phyloP scores from a whole-genome alignment of 2,888 invertebrate genomes.

The Tenthredo livida region DNA sequence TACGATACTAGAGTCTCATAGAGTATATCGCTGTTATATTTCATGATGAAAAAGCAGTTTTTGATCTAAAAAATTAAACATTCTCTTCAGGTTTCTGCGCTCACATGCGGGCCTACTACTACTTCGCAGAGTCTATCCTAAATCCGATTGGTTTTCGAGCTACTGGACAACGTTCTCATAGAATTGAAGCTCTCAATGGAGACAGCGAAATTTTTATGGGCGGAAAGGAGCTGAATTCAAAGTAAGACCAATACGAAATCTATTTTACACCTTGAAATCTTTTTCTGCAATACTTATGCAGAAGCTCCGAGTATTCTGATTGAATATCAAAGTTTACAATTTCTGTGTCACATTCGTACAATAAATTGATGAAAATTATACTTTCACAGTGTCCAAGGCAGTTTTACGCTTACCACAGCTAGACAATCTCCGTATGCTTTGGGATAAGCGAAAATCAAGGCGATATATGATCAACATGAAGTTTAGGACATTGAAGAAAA shows the following conservation, averaged over 20 bases:
- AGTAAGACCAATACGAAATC: slow-evolving; percentile 1
- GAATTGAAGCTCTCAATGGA: not conserved
- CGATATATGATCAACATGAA: not conserved
- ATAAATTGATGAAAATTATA: not conserved
- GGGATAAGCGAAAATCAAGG: slow-evolving; percentile 5
- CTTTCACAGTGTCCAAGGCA: not conserved
- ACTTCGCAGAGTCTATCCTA: slow-evolving; percentile 73
- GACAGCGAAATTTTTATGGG: slow-evolving; percentile 1
- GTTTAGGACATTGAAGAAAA: not conserved
- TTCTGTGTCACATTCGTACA: not conserved
- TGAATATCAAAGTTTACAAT: not conserved
- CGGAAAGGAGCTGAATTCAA: not conserved
- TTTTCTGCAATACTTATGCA: not conserved
- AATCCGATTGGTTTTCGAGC: slow-evolving; percentile 35
- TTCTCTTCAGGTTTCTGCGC: slow-evolving; percentile 66
- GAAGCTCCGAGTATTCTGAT: not conserved
- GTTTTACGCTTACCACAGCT: not conserved
- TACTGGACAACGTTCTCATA: not conserved
- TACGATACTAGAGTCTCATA: not conserved
- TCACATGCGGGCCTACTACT: slow-evolving; percentile 72
- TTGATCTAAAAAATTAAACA: not conserved
- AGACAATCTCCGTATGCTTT: not conserved
- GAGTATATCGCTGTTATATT: not conserved
- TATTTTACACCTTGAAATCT: not conserved
- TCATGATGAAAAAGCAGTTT: not conserved